These are phyloP conservation scores for Stegodyphus dumicola DNA, from an alignment of 1,140 invertebrate species.

Conservation along the genomic window DNA sequence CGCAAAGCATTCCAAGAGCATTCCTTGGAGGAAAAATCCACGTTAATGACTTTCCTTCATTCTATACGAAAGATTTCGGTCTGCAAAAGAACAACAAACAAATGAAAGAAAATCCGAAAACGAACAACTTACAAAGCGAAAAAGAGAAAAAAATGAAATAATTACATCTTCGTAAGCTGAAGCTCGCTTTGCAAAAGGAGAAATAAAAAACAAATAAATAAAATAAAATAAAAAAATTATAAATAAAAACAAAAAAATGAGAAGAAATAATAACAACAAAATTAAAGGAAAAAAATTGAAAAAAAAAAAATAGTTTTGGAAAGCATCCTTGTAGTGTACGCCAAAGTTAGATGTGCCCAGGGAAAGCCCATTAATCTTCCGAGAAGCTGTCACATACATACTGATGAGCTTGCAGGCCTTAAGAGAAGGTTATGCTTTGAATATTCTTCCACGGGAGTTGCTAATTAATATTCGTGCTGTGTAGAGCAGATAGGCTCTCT, in stretches of 20 bases:
- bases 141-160: conserved; percentile 47
- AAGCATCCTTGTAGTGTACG: conserved; percentile 56
- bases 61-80: conserved; percentile 47
- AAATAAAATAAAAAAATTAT: too few relatives aligned
- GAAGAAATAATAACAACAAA: conserved; percentile 48
- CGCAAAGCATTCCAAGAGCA: conserved; percentile 50
- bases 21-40: conserved; percentile 50
- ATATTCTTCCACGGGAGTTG: conserved; percentile 39
- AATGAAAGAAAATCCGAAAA: conserved; percentile 29
- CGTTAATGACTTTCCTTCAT: conserved; percentile 53
- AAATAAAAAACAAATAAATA: conserved; percentile 2
- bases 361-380: conserved; percentile 48
- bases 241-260: conserved; percentile 16
- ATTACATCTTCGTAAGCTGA: conserved; percentile 53
- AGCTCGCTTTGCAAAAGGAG: conserved; percentile 31
- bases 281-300: conserved; percentile 42
- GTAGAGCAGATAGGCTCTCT: conserved; percentile 50
- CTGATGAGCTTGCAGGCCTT: conserved; percentile 42
- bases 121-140: conserved; percentile 42
- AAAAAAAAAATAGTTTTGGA: conserved; percentile 53
- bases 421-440: conserved; percentile 58
- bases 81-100: conserved; percentile 8
- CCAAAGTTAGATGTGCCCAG: conserved; percentile 49
- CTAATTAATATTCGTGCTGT: conserved; percentile 57
- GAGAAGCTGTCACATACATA: conserved; percentile 45